Conservation (phyloP, 1,140 invertebrate genomes). For the Ctenoplectra terminalis region DNA sequence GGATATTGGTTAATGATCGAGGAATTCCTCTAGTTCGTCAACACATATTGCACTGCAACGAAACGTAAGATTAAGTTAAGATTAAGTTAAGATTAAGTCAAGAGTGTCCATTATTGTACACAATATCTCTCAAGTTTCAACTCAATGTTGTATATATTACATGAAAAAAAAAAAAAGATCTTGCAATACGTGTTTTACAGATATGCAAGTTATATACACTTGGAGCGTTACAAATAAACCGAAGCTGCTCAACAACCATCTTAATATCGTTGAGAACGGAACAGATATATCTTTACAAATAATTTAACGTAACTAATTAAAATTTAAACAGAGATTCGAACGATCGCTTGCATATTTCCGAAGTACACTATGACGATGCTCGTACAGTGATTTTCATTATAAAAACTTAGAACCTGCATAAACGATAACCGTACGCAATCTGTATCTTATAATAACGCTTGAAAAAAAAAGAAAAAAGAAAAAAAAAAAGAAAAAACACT, state of each 20-base stretch:
- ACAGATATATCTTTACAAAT: slow-evolving; percentile 26
- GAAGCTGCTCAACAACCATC: not conserved
- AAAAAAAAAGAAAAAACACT: no score
- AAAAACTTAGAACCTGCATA: not conserved
- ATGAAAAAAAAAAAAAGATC: not conserved
- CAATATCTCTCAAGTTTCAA: not conserved
- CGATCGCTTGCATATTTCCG: not conserved
- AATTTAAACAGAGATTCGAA: slow-evolving; percentile 6
- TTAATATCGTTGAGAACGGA: not conserved
- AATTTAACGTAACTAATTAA: not conserved
- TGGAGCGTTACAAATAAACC: not conserved
- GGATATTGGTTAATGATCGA: not conserved
- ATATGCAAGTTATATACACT: not conserved
- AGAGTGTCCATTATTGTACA: not conserved
- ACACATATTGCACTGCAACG: not conserved
- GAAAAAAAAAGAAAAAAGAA: no score
- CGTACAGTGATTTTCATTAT: not conserved
- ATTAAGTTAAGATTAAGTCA: not conserved
- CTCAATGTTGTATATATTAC: slow-evolving; percentile 1
- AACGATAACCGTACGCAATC: no score
- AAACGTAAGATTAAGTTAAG: not conserved
- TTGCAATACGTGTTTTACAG: not conserved
- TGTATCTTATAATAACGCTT: no score
- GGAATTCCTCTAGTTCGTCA: not conserved
- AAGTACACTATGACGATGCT: not conserved